Evolutionary conservation across 2,113 vertebrate species (phyloP), one percentile per base, ranked within the genome.

Genomic region (Stigmatopora argus): DNA sequence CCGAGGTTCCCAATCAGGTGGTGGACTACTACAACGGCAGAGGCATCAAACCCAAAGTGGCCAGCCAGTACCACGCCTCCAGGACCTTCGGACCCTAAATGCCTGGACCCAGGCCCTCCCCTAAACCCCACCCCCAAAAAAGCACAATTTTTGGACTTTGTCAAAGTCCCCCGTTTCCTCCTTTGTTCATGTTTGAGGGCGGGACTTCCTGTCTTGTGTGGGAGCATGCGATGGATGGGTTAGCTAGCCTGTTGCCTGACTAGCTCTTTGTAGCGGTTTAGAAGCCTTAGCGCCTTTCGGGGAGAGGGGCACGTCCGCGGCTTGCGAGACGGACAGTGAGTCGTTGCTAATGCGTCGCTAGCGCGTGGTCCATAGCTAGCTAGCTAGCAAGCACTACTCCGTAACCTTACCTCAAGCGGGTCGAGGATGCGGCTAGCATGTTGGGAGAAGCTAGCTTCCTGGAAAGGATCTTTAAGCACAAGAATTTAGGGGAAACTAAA

Each of bases 11-110:
- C 72, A 96, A 98, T 81, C 97, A 99, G 92, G 97, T 99, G 70
- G 97, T 99, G 78, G 97, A 99, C 89, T 98, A 98, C 92, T 99
- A 98, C 92, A 99, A 97, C 79, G 94, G 95, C 73, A 96, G 93
- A 90, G 95, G 93, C 76, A 97, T 99, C 85, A 95, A 95, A 84
- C 97, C 97, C 85, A 97, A 97, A 90, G 95, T 93, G 83, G 83
- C 92, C 47, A 93, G 92, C 66, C 90, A 96, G 77, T 98, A 91
- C 1, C 95, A 95, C 88, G 93, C 94, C 91, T 95, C 96, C 92
- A 92, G 93, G 90, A 92, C 93, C 68, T 93, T 97, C 57, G 93
- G 92, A 74, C 95, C 93, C 44, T 97, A 92, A 92, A 71, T 1
- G 56, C 5, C 5, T 31, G 7, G 19, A 7, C 6, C 41, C 47